These are phyloP conservation scores for Rotaria macrura DNA, from an alignment of 2,888 invertebrate genomes.

Conservation along the genomic window DNA sequence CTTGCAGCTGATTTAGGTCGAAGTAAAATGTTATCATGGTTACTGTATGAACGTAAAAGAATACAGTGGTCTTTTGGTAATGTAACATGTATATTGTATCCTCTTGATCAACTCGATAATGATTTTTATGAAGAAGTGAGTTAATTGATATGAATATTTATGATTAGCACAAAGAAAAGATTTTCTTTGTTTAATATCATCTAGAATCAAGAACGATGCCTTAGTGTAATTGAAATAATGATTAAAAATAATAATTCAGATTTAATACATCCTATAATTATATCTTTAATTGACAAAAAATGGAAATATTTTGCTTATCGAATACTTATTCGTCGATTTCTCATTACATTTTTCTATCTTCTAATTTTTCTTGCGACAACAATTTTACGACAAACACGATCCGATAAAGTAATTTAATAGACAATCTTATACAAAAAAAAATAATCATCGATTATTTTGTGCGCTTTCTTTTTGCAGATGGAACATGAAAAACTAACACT, in stretches of 20 bases:
- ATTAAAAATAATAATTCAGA: neutral
- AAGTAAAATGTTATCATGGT: constrained; percentile 86
- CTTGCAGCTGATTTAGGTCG: constrained; percentile 81
- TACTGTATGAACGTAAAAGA: constrained; percentile 83
- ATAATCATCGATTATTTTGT: too few relatives aligned
- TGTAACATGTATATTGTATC: constrained; percentile 94
- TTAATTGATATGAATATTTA: neutral
- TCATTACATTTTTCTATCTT: neutral
- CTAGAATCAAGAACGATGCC: neutral
- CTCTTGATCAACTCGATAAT: constrained; percentile 69
- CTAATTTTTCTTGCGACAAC: neutral
- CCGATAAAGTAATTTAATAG: neutral
- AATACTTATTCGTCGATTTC: neutral
- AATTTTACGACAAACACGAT: neutral
- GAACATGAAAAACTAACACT: neutral
- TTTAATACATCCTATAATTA: neutral
- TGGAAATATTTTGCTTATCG: neutral
- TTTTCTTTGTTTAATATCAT: neutral
- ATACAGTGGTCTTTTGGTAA: constrained; percentile 88
- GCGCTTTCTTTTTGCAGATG: too few relatives aligned
- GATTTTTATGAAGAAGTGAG: neutral
- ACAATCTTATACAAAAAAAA: too few relatives aligned
- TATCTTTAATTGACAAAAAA: neutral
- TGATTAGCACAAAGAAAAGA: too few relatives aligned
- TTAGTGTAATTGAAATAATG: neutral